Percentiles rank a stretch among this genome's conserved stretches.
These are phyloP conservation scores for Heliconius hermathena DNA, from an alignment of 1,140 invertebrate genomes.

Conservation along the genomic window DNA sequence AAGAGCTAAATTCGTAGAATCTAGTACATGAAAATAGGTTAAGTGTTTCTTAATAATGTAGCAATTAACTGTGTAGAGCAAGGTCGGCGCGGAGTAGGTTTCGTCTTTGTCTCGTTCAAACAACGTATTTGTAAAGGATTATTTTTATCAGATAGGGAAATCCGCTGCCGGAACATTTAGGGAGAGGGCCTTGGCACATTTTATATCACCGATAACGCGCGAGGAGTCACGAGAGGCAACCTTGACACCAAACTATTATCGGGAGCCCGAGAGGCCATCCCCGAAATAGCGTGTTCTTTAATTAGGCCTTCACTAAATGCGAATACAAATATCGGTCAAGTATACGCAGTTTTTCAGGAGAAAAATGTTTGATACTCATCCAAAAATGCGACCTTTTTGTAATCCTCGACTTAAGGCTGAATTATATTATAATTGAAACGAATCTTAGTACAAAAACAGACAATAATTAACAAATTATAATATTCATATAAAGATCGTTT, in stretches of 20 bases:
- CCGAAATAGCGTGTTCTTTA: slow-evolving; percentile 69
- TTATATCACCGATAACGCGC: slow-evolving; percentile 58
- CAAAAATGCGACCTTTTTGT: slow-evolving; percentile 56
- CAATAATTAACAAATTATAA: slow-evolving; percentile 33
- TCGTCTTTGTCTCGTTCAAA: slow-evolving; percentile 49
- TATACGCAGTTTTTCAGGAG: slow-evolving; percentile 54
- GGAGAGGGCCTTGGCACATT: slow-evolving; percentile 68
- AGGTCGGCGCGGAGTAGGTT: slow-evolving; percentile 59
- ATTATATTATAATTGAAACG: slow-evolving; percentile 31
- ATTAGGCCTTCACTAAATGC: slow-evolving; percentile 59
- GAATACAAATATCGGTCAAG: slow-evolving; percentile 77
- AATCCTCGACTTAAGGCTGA: slow-evolving; percentile 49
- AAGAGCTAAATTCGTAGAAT: slow-evolving; percentile 51
- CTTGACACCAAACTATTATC: slow-evolving; percentile 79
- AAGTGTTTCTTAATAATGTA: slow-evolving; percentile 75
- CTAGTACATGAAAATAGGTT: slow-evolving; percentile 72
- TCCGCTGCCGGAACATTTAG: slow-evolving; percentile 61
- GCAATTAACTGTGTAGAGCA: slow-evolving; percentile 71
- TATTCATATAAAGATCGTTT: slow-evolving; percentile 19
- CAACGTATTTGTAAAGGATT: slow-evolving; percentile 49
- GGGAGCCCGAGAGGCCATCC: slow-evolving; percentile 70
- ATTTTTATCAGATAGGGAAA: slow-evolving; percentile 58
- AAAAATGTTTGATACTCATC: slow-evolving; percentile 67
- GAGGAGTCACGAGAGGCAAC: slow-evolving; percentile 68
- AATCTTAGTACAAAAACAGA: slow-evolving; percentile 25